Evolutionary conservation across 2,888 invertebrate genomes (phyloP), one percentile per base, ranked within the genome.

Genomic region (Dryocosmus kuriphilus): DNA sequence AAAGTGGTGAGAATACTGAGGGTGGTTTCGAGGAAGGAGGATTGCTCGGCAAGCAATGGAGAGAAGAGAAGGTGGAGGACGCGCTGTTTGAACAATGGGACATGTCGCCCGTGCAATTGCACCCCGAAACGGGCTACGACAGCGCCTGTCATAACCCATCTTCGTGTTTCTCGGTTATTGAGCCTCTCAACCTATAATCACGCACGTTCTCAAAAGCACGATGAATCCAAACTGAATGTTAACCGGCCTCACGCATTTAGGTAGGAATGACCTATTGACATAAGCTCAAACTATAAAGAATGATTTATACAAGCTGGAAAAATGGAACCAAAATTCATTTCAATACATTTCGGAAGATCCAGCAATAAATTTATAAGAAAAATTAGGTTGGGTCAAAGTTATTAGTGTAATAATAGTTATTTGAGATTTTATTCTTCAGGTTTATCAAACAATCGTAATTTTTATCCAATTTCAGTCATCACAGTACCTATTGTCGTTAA

Each of bases 101-200:
- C 85, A 85, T 84, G 88, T 86, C 84, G 79, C 61, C 82, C 85
- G 80, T 79, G 83, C 86, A 83, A 86, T 86, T 85, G 85, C 82
- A 77, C 77, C 79, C 82, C 80, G 76, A 74, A 81, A 84, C 80
- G 83, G 78, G 77, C 83, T 82, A 79, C 83, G 85, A 89, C 88
- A 86, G 83, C 85, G 76, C 78, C 85, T 86, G 86, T 88, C 88
- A 89, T 87, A 87, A 87, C 85, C 84, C 82, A 83, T 84, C 84
- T 84, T 82, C 87, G 83, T 88, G 88, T 87, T 86, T 83, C 83
- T 82, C 85, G 85, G 85, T 89, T 89, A 89, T 89, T 89, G 89
- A 67, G 27, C 67, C 19, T 67, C 38, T 46, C 19, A 67, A 27
- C 16, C 41, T 24, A 24, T 27, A 41, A 19, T 67, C 41, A 9